phyloP scores from a whole-genome alignment of 1,140 invertebrate genomes.

The Gonioctena quinquepunctata region DNA sequence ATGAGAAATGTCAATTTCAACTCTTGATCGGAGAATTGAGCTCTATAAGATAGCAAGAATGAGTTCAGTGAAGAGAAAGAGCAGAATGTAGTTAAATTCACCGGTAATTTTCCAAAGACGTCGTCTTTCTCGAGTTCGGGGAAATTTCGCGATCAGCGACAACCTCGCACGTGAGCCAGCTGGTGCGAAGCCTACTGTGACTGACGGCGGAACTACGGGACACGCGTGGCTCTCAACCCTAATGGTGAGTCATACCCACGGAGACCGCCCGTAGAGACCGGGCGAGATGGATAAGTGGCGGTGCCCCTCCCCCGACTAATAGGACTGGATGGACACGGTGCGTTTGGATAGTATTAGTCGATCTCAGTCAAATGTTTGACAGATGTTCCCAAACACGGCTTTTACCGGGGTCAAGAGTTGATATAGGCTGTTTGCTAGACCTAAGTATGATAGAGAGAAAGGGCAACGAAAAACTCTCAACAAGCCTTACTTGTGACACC shows the following conservation, averaged over 20 bases:
- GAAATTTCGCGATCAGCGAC: no score
- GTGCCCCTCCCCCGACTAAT: background rate
- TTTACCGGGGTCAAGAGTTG: background rate
- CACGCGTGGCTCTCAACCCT: background rate
- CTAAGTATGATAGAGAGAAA: no score
- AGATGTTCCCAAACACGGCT: background rate
- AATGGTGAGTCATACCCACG: background rate
- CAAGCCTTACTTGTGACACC: no score
- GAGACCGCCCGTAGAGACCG: background rate
- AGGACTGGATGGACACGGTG: background rate
- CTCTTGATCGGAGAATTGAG: no score
- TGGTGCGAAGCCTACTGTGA: background rate
- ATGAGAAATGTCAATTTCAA: no score
- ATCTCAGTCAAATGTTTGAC: background rate
- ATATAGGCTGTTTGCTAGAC: no score
- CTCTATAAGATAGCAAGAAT: no score
- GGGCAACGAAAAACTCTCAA: no score
- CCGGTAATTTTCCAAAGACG: no score
- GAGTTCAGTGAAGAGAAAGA: no score
- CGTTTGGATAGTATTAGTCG: background rate
- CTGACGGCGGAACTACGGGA: slow-evolving; percentile 6
- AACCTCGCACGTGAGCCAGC: background rate
- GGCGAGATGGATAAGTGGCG: background rate
- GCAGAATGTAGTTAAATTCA: no score
- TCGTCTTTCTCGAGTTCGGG: no score